Conservation (phyloP, 2,113 vertebrate species). For the Channa argus region DNA sequence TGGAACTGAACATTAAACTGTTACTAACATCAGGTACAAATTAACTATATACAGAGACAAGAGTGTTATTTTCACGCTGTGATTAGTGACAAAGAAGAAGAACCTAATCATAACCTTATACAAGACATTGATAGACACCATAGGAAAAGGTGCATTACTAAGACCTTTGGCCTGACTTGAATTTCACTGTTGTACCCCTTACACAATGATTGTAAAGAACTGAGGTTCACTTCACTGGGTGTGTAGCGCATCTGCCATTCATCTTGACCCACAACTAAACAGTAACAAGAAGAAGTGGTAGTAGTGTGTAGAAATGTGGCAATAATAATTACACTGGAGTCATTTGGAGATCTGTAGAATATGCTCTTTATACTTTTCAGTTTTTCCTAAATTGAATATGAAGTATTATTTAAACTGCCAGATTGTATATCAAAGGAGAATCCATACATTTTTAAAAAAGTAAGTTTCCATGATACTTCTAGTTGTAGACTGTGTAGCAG, state of each 20-base stretch:
- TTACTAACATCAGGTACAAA: conserved; percentile 30
- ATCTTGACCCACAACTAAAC: no score
- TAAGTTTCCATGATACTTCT: not conserved
- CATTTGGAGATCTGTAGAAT: not conserved
- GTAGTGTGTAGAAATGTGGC: not conserved
- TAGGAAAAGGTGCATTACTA: conserved; percentile 53
- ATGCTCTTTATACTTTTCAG: not conserved
- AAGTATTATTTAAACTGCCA: not conserved
- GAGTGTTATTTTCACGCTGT: conserved; percentile 38
- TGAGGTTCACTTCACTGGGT: not conserved
- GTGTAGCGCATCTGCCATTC: not conserved
- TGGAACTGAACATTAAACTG: conserved; percentile 13
- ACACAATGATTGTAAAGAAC: conserved; percentile 29
- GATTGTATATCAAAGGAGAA: not conserved
- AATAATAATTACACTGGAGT: not conserved
- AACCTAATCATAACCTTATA: conserved; percentile 15
- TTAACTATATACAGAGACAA: conserved; percentile 57
- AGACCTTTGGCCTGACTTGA: conserved; percentile 49
- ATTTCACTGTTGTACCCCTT: conserved; percentile 29
- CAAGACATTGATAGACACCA: conserved; percentile 47
- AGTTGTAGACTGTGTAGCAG: conserved; percentile 2
- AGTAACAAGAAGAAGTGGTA: not conserved
- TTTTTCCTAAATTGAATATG: not conserved
- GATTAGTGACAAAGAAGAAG: conserved; percentile 36
- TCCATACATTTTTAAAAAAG: not conserved